A percentile compares a stretch with the other conserved stretches of the same genome.
Conservation (phyloP, 1,140 invertebrate species). For the Ceratina japonica region DNA sequence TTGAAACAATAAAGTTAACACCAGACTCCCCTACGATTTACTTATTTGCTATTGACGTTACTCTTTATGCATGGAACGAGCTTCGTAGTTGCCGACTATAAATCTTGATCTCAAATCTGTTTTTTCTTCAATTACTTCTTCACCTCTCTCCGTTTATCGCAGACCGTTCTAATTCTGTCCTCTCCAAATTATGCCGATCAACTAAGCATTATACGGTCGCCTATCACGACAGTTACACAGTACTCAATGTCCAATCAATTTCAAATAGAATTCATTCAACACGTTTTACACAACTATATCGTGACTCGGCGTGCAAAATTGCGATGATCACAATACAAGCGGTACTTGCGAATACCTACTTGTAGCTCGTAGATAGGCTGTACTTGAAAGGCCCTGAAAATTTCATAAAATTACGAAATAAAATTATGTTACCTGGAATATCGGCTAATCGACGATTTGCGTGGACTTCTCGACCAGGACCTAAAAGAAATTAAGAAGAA, state of each 20-base stretch:
- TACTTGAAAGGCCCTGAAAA: conserved; percentile 69
- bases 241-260: conserved; percentile 36
- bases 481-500: conserved; percentile 73
- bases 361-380: conserved; percentile 50
- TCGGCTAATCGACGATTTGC: conserved; percentile 57
- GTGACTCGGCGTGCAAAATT: conserved; percentile 62
- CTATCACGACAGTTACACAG: conserved; percentile 45
- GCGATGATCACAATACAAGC: conserved; percentile 63
- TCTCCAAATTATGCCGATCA: conserved; percentile 43
- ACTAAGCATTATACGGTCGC: conserved; percentile 35
- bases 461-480: conserved; percentile 72
- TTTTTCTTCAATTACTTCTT: conserved; percentile 34
- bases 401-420: conserved; percentile 46
- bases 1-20: conserved; percentile 46
- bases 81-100: conserved; percentile 34
- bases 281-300: conserved; percentile 45
- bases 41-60: conserved; percentile 26
- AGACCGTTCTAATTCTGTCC: conserved; percentile 39
- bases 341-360: conserved; percentile 71
- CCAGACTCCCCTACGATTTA: conserved; percentile 56
- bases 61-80: conserved; percentile 22
- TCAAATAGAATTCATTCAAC: conserved; percentile 33
- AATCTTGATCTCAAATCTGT: conserved; percentile 21
- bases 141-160: conserved; percentile 39
- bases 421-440: conserved; percentile 71